These are phyloP conservation scores for Galeopsomyia nigrocyanea DNA, from an alignment of 2,888 invertebrate species.

Conservation along the genomic window DNA sequence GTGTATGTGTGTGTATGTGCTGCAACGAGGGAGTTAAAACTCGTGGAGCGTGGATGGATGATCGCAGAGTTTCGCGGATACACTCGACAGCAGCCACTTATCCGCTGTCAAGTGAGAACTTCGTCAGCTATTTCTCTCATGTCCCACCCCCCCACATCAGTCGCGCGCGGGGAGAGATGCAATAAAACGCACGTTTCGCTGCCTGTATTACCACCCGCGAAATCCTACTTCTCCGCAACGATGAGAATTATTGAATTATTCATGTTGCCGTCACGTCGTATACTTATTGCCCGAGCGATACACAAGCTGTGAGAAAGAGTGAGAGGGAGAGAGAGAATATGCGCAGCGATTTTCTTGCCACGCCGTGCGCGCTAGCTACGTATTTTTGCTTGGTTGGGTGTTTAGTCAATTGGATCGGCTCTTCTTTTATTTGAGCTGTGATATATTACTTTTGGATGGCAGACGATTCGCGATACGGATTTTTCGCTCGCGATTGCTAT, in stretches of 20 bases:
- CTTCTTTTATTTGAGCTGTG: too few relatives aligned
- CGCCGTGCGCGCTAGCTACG: not conserved
- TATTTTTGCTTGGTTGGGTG: too few relatives aligned
- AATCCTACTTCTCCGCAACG: conserved; percentile 25
- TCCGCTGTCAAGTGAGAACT: conserved; percentile 51
- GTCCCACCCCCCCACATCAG: conserved; percentile 10
- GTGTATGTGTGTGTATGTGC: too few relatives aligned
- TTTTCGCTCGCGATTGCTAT: too few relatives aligned
- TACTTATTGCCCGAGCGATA: not conserved
- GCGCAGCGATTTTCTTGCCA: conserved; percentile 39
- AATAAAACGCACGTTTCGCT: conserved; percentile 47
- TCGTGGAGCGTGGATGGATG: conserved; percentile 26
- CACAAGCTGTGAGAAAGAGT: conserved; percentile 13
- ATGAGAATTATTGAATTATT: conserved; percentile 47
- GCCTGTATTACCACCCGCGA: conserved; percentile 16
- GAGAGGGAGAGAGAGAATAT: conserved; percentile 38
- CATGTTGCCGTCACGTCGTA: conserved; percentile 28
- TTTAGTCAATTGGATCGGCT: too few relatives aligned
- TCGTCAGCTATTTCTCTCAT: conserved; percentile 53
- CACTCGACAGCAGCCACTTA: conserved; percentile 42
- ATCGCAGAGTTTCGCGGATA: conserved; percentile 11
- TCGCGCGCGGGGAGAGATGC: conserved; percentile 36
- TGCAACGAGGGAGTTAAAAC: not conserved
- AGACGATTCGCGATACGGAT: too few relatives aligned
- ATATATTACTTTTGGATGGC: too few relatives aligned